Base-by-base conservation (phyloP, 2,888 invertebrate species). In the Halictus ligatus region DNA sequence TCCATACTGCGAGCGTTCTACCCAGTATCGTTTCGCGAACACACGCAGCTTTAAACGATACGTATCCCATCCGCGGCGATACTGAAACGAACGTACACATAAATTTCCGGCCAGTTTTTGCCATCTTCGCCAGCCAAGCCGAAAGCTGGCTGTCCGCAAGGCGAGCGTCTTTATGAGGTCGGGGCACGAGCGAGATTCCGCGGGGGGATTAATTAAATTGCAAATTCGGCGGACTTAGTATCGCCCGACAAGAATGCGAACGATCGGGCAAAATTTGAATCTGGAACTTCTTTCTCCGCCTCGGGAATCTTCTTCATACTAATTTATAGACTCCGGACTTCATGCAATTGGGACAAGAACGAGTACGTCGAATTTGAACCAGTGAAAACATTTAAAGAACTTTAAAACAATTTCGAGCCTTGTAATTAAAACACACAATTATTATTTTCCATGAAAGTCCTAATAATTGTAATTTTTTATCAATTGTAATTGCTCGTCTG, bases 61-160 rank as follows among this genome's bases (percentile, higher is more conserved):
- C 12, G 54, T 74, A 46, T 75, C 7, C 67, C 81, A 71, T 75
- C 58, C 71, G 75, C 81, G 58, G 64, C 76, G 21, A 46, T 64
- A 29, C 64, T 64, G 76, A 21, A 64, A 64, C 78, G 43, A 72
- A 72, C 40, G 46, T 60, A 80, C 29, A 48, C 29, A 48, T 82
- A 83, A 69, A 71, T 81, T 75, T 69, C 21, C 18, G 48, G 50
- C 13, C 13, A 35, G 13, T 54, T 76, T 72, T 69, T 74, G 58
- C 29, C 58, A n/a, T 48, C 48, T 75, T 13, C 3, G 6, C 21
- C 35, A 1, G 35, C n/a, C 6, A n/a, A 2, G 54, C 13, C 6
- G 54, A 74, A 74, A 73, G 13, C n/a, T 69, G 18, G 46, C 46
- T 58, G 48, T 77, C 25, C 48, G 76, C 25, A 12, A 18, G 50